Evolutionary conservation across 2,797 vertebrate genomes (phyloP), one percentile per base, ranked within the genome.

Genomic region (Notolabrus celidotus): DNA sequence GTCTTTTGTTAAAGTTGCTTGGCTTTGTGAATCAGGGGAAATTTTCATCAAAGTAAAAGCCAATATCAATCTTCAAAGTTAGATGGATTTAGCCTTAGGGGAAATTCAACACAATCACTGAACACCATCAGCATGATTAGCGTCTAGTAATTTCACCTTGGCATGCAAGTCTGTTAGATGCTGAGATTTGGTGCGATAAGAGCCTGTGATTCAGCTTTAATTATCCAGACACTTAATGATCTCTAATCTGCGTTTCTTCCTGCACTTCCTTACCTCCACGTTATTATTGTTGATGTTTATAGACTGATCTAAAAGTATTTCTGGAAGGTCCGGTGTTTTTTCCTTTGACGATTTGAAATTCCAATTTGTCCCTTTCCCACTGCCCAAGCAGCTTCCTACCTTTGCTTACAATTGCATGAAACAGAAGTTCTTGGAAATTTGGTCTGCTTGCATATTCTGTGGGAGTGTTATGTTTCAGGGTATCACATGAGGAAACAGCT

Each of bases 201-300:
- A 43, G 78, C 52, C 74, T 59, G 60, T 77, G 76, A 84, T 85
- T 87, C 51, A 78, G 70, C 45, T 82, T 87, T 80, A 87, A 92
- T 91, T 88, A 92, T 84, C 80, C 67, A 80, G 64, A 78, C 65
- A 87, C 86, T 71, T 86, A 90, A 91, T 86, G 86, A 92, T 87
- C 68, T 74, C 85, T 91, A 90, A 92, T 92, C 90, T 85, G 79
- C 75, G 74, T 78, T 85, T 88, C 80, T 79, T 84, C 83, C 71
- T 75, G 70, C 57, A 75, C 88, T 90, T 94, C 90, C 92, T 88
- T 87, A 59, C 86, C 79, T 83, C 78, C 42, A 33, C 54, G 62
- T 67, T 79, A 68, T 61, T 83, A 73, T 66, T 92, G 83, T 91
- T 92, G 92, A 90, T 92, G 92, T 92, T 83, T 79, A 77, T 0